A percentile compares a stretch with the other conserved stretches of the same genome.
phyloP scores from a whole-genome alignment of 2,888 invertebrate species.

The Melieria omissa region DNA sequence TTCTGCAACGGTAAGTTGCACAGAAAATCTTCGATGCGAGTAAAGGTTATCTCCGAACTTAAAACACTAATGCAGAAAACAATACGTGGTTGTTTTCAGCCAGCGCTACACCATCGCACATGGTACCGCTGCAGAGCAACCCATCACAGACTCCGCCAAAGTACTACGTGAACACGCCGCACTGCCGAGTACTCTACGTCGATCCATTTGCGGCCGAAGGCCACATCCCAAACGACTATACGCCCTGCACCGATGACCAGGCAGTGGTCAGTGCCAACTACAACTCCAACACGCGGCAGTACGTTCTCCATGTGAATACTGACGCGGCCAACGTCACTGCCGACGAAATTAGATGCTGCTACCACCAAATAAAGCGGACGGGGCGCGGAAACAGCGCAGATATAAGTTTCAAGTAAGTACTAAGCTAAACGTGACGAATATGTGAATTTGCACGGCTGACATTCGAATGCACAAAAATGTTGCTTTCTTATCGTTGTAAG shows the following conservation, averaged over 20 bases:
- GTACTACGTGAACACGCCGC: slow-evolving; percentile 68
- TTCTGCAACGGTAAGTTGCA: too few relatives aligned
- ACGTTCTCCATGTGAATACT: slow-evolving; percentile 53
- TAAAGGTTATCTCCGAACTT: too few relatives aligned
- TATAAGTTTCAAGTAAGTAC: slow-evolving; percentile 52
- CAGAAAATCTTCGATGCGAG: too few relatives aligned
- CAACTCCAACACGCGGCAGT: slow-evolving; percentile 45
- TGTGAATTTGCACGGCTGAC: too few relatives aligned
- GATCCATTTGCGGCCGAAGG: slow-evolving; percentile 70
- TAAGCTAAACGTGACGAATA: neutral
- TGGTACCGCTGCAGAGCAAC: too few relatives aligned
- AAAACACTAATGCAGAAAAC: too few relatives aligned
- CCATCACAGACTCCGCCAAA: slow-evolving; percentile 29
- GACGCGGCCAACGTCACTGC: slow-evolving; percentile 9
- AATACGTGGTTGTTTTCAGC: too few relatives aligned
- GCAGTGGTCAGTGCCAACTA: slow-evolving; percentile 55
- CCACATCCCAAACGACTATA: slow-evolving; percentile 68
- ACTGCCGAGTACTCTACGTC: slow-evolving; percentile 73
- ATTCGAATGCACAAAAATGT: too few relatives aligned
- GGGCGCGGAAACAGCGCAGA: slow-evolving; percentile 54
- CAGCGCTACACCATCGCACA: too few relatives aligned
- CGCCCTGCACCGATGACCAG: slow-evolving; percentile 66
- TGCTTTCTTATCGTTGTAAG: too few relatives aligned
- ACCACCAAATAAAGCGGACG: slow-evolving; percentile 55
- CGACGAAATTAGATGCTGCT: slow-evolving; percentile 57